Base-by-base conservation (phyloP, 2,888 invertebrate species). In the Tetranychus piercei region DNA sequence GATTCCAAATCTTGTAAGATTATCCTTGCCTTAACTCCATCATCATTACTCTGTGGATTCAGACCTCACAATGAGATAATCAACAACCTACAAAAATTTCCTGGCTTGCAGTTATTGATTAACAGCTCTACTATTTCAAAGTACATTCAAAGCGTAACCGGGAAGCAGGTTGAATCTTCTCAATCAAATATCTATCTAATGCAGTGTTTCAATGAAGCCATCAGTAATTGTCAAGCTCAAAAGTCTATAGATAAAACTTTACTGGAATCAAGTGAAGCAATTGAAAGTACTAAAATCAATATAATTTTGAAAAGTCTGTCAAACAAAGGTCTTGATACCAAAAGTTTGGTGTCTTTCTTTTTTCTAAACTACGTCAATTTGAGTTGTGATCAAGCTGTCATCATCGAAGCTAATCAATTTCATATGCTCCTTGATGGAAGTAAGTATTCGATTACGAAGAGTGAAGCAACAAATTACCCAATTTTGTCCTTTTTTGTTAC, bases 401-500 rank as follows among this genome's bases (percentile, higher is more conserved):
- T 89, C 82, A 85, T 99, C 22, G 90, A 88, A 72, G 90, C 96
- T 1, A 94, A 95, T 82, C 88, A 92, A 81, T 94, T 94, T 5
- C 99, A 99, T 83, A 96, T 97, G 6, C 99, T 99, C 84, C 84
- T 99, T 20, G 88, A 86, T 80, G 99, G 99, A 84, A 92, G 93
- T 91, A 82, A 79, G 79, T 65, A 18, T 34, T 34, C 34, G 34
- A 34, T 34, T 4, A 34, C 5, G 34, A 34, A 34, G 5, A 34
- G 5, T 34, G 34, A 34, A 34, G 34, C 3, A 34, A 34, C 34
- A 34, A 34, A 34, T 34, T 34, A 0, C 34, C 34, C 4, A 34
- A 34, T 34, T 34, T 34, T 34, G 34, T 34, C 34, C 34, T 34
- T 5, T 34, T 34, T 34, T 34, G 34, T 34, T 34, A 3, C 34